A percentile compares a stretch with the other conserved stretches of the same genome.
Evolutionary conservation across 2,888 invertebrate genomes (phyloP).

Genomic region (Barypeithes pellucidus): DNA sequence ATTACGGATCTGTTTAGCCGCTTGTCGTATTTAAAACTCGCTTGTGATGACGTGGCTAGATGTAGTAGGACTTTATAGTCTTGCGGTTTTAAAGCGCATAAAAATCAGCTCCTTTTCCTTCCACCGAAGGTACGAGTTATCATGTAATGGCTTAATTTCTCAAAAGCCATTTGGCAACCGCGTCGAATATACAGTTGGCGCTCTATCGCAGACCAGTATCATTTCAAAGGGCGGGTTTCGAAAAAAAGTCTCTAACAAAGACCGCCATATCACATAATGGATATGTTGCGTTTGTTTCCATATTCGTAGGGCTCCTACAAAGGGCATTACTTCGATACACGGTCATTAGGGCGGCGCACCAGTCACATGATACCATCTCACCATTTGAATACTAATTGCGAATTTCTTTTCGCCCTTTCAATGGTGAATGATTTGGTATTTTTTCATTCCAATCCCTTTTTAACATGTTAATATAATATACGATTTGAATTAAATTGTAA

Average conservation of each 20-base stretch:
- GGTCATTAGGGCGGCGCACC: conserved; percentile 69
- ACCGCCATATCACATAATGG: conserved; percentile 68
- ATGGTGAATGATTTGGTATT: conserved; percentile 8
- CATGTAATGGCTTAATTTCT: background rate
- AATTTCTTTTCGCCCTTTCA: conserved; percentile 49
- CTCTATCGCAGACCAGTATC: conserved; percentile 66
- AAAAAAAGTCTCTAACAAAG: conserved; percentile 62
- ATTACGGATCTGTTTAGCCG: no score
- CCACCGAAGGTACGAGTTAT: no score
- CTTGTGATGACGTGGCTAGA: no score
- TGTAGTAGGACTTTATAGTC: no score
- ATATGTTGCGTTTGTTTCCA: conserved; percentile 69
- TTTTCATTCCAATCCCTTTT: background rate
- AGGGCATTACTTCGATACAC: conserved; percentile 69
- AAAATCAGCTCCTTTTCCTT: no score
- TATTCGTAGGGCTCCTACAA: conserved; percentile 65
- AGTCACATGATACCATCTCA: conserved; percentile 67
- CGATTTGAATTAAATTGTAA: no score
- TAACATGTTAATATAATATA: no score
- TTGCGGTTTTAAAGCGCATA: no score
- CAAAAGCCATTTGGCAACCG: conserved; percentile 28
- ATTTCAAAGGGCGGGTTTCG: conserved; percentile 65
- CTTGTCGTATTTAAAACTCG: no score
- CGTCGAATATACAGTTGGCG: conserved; percentile 33
- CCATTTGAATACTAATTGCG: conserved; percentile 67